Evolutionary conservation across 2,888 invertebrate species (phyloP).

Genomic region (Anthophora plumipes): DNA sequence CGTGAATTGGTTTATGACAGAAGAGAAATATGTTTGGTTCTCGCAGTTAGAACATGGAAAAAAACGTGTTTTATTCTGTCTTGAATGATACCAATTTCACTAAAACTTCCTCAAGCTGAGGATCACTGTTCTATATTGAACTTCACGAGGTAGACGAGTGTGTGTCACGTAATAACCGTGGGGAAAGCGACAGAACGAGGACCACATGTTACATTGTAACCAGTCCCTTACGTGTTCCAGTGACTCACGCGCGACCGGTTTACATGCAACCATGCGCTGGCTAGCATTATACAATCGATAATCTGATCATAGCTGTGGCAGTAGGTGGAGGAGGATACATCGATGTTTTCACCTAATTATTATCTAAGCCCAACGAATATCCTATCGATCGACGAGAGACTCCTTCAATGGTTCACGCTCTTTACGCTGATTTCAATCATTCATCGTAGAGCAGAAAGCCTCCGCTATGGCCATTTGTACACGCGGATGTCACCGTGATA

Average conservation of each 20-base stretch:
- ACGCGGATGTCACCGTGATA: slow-evolving; percentile 54
- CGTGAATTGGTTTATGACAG: too few species aligned
- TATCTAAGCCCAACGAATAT: slow-evolving; percentile 37
- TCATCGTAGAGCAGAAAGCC: slow-evolving; percentile 46
- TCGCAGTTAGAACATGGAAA: too few species aligned
- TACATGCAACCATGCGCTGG: slow-evolving; percentile 11
- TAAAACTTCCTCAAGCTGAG: background rate
- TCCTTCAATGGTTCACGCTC: slow-evolving; percentile 37
- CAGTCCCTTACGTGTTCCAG: slow-evolving; percentile 48
- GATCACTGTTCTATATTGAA: slow-evolving; percentile 29
- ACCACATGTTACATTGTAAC: slow-evolving; percentile 36
- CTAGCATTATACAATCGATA: slow-evolving; percentile 42
- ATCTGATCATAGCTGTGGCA: slow-evolving; percentile 22
- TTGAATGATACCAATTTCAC: too few species aligned
- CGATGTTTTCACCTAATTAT: slow-evolving; percentile 61
- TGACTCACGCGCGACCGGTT: slow-evolving; percentile 14
- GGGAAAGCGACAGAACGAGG: slow-evolving; percentile 37
- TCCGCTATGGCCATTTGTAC: background rate
- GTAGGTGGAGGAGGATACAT: background rate
- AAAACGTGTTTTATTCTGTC: too few species aligned
- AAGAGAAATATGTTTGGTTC: too few species aligned
- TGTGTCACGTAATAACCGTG: slow-evolving; percentile 46
- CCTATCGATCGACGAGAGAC: slow-evolving; percentile 32
- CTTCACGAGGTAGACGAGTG: slow-evolving; percentile 38
- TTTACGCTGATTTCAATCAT: slow-evolving; percentile 57